A percentile compares a stretch with the other conserved stretches of the same genome.
These are phyloP conservation scores for Rhinogobius similis DNA, from an alignment of 2,113 vertebrate genomes.

Conservation along the genomic window DNA sequence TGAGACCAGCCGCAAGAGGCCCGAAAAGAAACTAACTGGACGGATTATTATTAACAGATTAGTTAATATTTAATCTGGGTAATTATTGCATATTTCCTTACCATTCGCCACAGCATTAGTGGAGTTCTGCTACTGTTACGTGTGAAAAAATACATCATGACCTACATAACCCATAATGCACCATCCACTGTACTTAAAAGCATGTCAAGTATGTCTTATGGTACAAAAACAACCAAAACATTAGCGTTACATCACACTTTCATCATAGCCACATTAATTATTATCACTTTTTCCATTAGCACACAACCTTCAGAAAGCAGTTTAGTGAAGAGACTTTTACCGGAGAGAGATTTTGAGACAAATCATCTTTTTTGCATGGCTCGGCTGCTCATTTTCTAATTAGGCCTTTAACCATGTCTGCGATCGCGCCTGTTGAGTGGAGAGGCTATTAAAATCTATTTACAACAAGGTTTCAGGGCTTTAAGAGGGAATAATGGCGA, in stretches of 20 bases:
- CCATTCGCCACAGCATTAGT: background rate
- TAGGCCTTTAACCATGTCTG: slow-evolving; percentile 44
- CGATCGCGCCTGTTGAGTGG: slow-evolving; percentile 57
- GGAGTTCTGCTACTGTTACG: background rate
- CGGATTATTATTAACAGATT: too few species aligned
- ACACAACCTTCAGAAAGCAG: slow-evolving; percentile 20
- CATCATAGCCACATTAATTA: slow-evolving; percentile 10
- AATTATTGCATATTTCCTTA: background rate
- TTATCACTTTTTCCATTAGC: slow-evolving; percentile 11
- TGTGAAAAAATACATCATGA: background rate
- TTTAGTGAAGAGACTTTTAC: background rate
- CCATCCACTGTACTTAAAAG: background rate
- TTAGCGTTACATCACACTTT: background rate
- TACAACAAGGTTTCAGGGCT: slow-evolving; percentile 31
- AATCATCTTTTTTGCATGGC: slow-evolving; percentile 40
- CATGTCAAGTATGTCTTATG: background rate
- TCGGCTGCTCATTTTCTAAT: slow-evolving; percentile 50
- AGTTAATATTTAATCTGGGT: too few species aligned
- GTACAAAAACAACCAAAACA: background rate
- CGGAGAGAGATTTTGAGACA: slow-evolving; percentile 29
- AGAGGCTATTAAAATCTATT: slow-evolving; percentile 65
- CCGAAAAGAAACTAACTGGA: background rate
- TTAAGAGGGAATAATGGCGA: slow-evolving; percentile 7
- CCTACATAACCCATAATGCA: background rate
- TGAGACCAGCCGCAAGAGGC: too few species aligned